phyloP scores from a whole-genome alignment of 2,113 vertebrate genomes.

The Oncorhynchus clarkii region DNA sequence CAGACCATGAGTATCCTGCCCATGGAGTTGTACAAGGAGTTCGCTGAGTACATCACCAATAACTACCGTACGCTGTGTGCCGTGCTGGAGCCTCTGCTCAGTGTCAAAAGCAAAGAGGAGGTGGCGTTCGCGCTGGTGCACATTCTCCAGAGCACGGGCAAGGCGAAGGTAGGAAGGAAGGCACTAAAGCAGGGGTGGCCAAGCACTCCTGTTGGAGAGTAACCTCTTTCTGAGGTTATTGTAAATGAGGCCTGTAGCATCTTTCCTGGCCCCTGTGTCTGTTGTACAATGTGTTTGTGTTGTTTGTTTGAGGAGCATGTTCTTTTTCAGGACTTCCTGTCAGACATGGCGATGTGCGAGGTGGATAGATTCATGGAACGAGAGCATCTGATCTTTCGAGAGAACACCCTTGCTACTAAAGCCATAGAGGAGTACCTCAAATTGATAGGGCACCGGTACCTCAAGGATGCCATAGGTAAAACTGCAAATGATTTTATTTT shows the following conservation, averaged over 20 bases:
- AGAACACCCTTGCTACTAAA: constrained; percentile 98
- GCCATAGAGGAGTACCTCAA: constrained; percentile 99
- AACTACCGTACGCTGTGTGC: constrained; percentile 93
- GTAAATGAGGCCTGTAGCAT: too few relatives aligned
- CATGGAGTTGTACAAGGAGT: constrained; percentile 98
- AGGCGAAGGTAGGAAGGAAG: constrained; percentile 82
- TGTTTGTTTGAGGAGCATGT: not conserved
- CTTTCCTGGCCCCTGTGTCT: not conserved
- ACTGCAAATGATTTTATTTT: not conserved
- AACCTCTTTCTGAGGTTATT: not conserved
- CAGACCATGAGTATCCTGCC: constrained; percentile 99
- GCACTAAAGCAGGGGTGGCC: not conserved
- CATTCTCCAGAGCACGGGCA: constrained; percentile 94
- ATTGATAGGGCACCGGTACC: constrained; percentile 97
- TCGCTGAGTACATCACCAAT: constrained; percentile 95
- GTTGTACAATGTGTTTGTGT: not conserved
- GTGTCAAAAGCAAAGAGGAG: constrained; percentile 97
- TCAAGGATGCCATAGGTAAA: constrained; percentile 96
- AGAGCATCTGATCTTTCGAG: constrained; percentile 95
- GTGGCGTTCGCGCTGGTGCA: constrained; percentile 94
- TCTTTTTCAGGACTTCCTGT: constrained; percentile 87
- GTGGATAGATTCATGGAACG: constrained; percentile 96
- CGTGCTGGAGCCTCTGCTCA: constrained; percentile 89
- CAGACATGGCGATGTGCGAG: constrained; percentile 98
- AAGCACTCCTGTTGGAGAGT: not conserved